phyloP scores from a whole-genome alignment of 2,797 vertebrate species.

The Falco peregrinus region DNA sequence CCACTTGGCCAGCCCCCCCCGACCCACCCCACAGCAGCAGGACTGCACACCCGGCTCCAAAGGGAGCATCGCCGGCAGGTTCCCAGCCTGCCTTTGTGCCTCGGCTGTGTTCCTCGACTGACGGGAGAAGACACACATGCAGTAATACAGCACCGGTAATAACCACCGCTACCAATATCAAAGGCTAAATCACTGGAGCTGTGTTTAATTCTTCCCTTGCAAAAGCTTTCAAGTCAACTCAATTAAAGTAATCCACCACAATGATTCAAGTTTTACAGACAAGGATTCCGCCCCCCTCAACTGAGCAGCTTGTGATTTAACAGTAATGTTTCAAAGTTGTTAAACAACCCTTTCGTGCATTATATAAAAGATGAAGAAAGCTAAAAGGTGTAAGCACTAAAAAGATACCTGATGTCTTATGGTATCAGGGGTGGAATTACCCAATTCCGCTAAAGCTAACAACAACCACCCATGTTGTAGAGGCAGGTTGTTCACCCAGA shows the following conservation, averaged over 20 bases:
- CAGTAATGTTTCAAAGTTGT: background rate
- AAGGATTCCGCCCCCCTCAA: background rate
- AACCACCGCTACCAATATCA: background rate
- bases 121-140: accelerated
- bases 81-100: background rate
- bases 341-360: background rate
- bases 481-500: background rate
- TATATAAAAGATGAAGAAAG: background rate
- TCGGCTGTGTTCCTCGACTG: accelerated
- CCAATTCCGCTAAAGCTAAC: background rate
- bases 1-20: background rate
- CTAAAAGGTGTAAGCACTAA: background rate
- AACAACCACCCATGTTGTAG: background rate
- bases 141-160: background rate
- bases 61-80: too few relatives aligned
- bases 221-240: background rate
- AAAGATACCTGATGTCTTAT: background rate
- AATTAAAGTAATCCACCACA: background rate
- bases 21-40: accelerated
- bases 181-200: background rate
- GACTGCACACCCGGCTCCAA: accelerated
- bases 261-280: background rate
- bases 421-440: background rate
- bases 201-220: background rate
- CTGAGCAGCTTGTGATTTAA: background rate